Evolutionary conservation across 2,888 invertebrate species (phyloP), one percentile per base, ranked within the genome.

Genomic region (Dorcus parallelipipedus): DNA sequence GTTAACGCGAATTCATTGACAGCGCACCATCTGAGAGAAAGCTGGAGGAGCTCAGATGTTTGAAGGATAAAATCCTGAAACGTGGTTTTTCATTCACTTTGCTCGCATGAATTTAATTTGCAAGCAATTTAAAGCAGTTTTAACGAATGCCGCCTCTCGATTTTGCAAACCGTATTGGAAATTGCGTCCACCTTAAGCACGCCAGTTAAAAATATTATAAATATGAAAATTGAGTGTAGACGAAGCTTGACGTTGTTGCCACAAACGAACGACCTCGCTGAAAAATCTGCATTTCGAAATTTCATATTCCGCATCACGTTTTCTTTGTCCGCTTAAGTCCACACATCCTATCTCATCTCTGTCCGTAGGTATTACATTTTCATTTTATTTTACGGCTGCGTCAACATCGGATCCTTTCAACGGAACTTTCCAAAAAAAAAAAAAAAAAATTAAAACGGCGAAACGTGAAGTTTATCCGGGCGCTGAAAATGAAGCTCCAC

Each of bases 241-340:
- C 59, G 26, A 33, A 33, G 60, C 60, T 63, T 63, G 62, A 63
- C 64, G 57, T 59, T 60, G 57, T 59, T 60, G 59, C 62, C 62
- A 60, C 64, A 64, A 64, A 64, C 62, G 61, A 60, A 62, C 39
- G 43, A 45, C 49, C 49, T 49, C 43, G 43, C 49, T 38, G 49
- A 42, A 42, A 65, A 69, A 69, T 69, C 67, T 68, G 64, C 67
- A 69, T 68, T 68, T 68, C 67, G 50, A 61, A 68, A 68, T 68
- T 69, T 68, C 69, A 67, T 69, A 70, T 70, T 66, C 70, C 61
- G 58, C 61, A 67, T 68, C 70, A 70, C 70, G 70, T 70, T 69
- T 68, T 65, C 70, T 68, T 67, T 70, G 68, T 69, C 66, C 65
- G 65, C 64, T 56, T 58, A 63, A 63, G 64, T 64, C 64, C 62